Base-by-base conservation (phyloP, 1,140 invertebrate species). In the Euura saliciscinereae region DNA sequence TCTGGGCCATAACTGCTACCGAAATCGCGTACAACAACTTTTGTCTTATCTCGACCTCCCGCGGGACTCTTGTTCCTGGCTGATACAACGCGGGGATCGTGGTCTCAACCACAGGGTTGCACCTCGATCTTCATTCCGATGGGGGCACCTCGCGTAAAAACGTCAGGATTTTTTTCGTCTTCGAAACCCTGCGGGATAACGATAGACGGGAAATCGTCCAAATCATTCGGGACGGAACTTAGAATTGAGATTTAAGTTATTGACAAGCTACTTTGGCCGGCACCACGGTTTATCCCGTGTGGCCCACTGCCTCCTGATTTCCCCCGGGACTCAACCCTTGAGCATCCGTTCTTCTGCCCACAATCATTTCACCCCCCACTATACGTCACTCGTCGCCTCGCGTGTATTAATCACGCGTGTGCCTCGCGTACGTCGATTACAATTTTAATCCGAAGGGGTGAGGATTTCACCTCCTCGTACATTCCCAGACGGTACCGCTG, bases 221-320 rank as follows among this genome's bases (percentile, higher is more conserved):
- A 86, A 84, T 85, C 84, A 86, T 82, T 81, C 79, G 83, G 83
- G 82, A 85, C 80, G 76, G 82, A 86, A 86, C 84, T 85, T 86
- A 85, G 80, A 84, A 86, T 86, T 87, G 85, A 85, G 84, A 87
- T 87, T 87, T 87, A 87, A 86, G 81, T 87, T 87, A 87, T 87
- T 87, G 86, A 87, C 85, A 87, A 87, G 86, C 83, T 86, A 87
- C 84, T 87, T 87, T 87, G 80, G 80, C 74, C 78, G 83, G 82
- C 79, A 83, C 80, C 75, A 68, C 75, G 81, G 79, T 82, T 82
- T 82, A 84, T 86, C 83, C 83, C 82, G 77, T n/a, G 65, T 84
- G 83, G 80, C 84, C 82, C 81, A 81, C 83, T 84, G 82, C 81
- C 76, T 80, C 78, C 78, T 87, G 86, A 87, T 87, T 87, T 87